Evolutionary conservation across 2,888 invertebrate genomes (phyloP).

Genomic region (Tenthredo distinguenda): DNA sequence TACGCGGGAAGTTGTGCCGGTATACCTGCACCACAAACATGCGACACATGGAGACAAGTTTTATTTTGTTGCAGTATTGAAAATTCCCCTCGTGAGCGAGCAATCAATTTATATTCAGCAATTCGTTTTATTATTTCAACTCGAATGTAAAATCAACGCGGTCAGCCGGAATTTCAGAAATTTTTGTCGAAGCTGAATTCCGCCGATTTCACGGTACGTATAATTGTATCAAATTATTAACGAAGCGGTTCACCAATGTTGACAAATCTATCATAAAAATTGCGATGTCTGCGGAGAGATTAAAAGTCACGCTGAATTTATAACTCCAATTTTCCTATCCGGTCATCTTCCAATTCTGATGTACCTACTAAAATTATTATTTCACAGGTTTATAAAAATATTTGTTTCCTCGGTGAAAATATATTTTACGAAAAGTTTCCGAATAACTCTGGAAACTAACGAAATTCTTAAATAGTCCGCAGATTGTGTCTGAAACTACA

Average conservation of each 20-base stretch:
- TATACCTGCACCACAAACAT: slow-evolving; percentile 7
- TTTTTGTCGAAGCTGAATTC: background rate
- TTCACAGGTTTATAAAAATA: no score
- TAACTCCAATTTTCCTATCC: no score
- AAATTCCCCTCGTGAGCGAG: background rate
- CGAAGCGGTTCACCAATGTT: background rate
- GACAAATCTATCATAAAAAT: background rate
- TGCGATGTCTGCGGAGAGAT: no score
- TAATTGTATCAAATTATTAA: background rate
- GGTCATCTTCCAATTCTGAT: no score
- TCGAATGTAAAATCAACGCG: background rate
- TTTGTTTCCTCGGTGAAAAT: no score
- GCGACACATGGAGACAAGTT: background rate
- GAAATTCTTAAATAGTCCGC: no score
- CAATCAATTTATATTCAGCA: background rate
- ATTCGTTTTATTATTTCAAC: background rate
- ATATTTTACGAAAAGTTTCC: no score
- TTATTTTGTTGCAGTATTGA: slow-evolving; percentile 31
- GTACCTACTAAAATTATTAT: no score
- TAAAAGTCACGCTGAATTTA: no score
- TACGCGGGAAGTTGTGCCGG: background rate
- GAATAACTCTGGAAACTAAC: no score
- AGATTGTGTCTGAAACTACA: no score
- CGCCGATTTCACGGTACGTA: background rate
- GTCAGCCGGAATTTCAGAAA: background rate